Conservation (phyloP, 2,113 vertebrate species). For the Tychaedon coryphoeus region DNA sequence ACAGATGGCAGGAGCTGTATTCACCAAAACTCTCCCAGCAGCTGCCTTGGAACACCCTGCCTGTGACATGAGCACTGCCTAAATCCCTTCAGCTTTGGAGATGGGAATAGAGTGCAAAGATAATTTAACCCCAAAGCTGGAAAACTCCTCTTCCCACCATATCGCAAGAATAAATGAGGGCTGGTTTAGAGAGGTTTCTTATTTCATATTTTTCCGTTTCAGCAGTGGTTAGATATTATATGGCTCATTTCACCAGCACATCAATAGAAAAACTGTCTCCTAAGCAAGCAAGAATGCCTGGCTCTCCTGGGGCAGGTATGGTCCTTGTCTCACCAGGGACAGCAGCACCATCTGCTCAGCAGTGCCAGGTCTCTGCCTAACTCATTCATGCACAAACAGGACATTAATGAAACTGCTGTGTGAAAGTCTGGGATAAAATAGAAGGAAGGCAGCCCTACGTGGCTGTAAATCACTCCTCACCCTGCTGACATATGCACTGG, state of each 20-base stretch:
- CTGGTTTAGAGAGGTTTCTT: neutral
- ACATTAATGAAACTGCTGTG: neutral
- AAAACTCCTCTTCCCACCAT: neutral
- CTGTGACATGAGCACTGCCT: neutral
- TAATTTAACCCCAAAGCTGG: neutral
- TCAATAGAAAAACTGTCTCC: neutral
- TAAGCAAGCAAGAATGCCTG: neutral
- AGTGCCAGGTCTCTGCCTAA: neutral
- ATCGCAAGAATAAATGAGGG: neutral
- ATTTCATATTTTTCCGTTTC: neutral
- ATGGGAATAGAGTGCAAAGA: neutral
- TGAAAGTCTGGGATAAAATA: neutral
- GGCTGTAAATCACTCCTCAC: neutral
- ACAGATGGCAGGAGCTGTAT: neutral
- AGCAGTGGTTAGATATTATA: neutral
- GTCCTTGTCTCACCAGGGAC: neutral
- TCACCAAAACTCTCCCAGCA: neutral
- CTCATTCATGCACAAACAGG: neutral
- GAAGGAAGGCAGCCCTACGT: accelerated
- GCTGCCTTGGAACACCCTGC: neutral
- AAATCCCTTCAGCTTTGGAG: neutral
- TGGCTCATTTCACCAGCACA: neutral
- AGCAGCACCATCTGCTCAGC: neutral
- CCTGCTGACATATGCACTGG: neutral
- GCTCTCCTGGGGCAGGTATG: neutral